Evolutionary conservation across 2,888 invertebrate genomes (phyloP).

Genomic region (Galeruca laticollis): DNA sequence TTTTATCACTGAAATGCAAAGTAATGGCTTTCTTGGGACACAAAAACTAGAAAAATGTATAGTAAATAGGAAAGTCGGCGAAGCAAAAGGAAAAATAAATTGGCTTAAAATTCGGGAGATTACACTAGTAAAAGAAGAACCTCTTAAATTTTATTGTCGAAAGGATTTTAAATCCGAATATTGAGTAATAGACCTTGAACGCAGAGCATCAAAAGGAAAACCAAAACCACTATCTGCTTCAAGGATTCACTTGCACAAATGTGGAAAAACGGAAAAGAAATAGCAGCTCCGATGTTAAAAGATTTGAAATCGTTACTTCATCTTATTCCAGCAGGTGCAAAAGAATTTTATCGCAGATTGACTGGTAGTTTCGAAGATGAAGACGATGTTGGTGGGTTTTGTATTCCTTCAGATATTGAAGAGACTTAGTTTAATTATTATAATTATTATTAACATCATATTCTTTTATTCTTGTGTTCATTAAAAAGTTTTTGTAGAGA

Average conservation of each 20-base stretch:
- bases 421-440: no score
- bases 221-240: constrained; percentile 9
- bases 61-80: constrained; percentile 12
- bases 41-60: no score
- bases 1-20: no score
- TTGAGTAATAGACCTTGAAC: constrained; percentile 6
- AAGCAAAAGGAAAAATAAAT: constrained; percentile 9
- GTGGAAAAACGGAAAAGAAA: constrained; percentile 9
- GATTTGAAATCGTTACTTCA: constrained; percentile 10
- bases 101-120: constrained; percentile 17
- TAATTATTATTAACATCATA: no score
- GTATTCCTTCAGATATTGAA: no score
- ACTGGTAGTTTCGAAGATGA: no score
- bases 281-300: constrained; percentile 6
- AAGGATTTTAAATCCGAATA: constrained; percentile 7
- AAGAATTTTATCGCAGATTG: no score
- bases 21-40: neutral
- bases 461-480: no score
- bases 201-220: neutral
- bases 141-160: constrained; percentile 14
- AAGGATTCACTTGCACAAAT: no score
- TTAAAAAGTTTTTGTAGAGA: no score
- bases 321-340: constrained; percentile 3
- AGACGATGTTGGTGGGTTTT: no score
- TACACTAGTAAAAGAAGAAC: constrained; percentile 9